Conservation (phyloP, 2,797 vertebrate species). For the Tiaroga cobitis region DNA sequence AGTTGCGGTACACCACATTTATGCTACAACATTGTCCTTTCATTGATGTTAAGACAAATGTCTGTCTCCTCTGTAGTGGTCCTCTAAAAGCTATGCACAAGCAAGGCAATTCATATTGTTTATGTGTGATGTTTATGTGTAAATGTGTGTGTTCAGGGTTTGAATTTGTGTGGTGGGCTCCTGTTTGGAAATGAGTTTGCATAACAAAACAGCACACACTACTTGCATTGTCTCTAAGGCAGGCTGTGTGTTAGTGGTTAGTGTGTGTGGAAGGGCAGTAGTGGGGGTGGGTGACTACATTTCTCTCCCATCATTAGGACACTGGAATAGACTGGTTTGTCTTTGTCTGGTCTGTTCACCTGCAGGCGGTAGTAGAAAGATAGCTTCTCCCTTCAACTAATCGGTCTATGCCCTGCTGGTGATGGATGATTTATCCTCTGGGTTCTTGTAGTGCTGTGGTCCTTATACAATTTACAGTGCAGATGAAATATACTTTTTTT, state of each 20-base stretch:
- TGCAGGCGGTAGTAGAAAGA: conserved; percentile 17
- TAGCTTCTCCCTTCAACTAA: conserved; percentile 27
- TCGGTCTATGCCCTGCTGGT: conserved; percentile 11
- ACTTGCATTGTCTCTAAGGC: conserved; percentile 8
- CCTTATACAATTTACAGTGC: conserved; percentile 19
- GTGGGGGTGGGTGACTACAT: conserved; percentile 18
- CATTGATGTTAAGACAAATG: conserved; percentile 20
- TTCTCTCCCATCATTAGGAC: conserved; percentile 53
- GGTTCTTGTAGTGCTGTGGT: background rate
- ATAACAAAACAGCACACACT: conserved; percentile 58
- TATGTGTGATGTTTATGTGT: conserved; percentile 6
- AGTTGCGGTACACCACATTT: conserved; percentile 13
- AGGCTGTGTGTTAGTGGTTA: conserved; percentile 23
- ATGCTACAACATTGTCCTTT: conserved; percentile 21
- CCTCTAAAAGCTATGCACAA: background rate
- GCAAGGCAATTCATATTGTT: background rate
- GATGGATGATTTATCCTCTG: conserved; percentile 34
- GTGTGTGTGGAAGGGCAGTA: conserved; percentile 1
- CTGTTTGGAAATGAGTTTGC: conserved; percentile 56
- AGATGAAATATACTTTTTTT: background rate
- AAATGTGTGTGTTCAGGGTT: conserved; percentile 5
- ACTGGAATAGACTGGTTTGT: conserved; percentile 43
- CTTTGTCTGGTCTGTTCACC: conserved; percentile 45
- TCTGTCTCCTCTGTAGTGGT: background rate
- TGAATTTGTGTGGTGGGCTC: conserved; percentile 22